Base-by-base conservation (phyloP, 2,888 invertebrate species). In the Habroteleia sp. region DNA sequence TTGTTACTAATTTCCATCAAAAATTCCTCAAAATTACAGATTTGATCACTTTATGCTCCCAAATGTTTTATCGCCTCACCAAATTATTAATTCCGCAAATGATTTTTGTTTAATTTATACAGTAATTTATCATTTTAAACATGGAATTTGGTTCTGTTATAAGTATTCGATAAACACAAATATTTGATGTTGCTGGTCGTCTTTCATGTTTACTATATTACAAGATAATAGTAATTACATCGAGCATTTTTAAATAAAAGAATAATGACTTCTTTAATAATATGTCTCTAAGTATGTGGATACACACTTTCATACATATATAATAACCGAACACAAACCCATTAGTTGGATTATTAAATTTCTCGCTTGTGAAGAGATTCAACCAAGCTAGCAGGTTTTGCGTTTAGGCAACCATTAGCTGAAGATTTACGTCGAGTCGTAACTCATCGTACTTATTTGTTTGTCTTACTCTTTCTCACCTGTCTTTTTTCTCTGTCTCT, bases 301-400 rank as follows among this genome's bases (percentile, higher is more conserved):
- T 52, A 54, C 54, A 72, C 56, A 65, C 56, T 35, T 62, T 23
- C 50, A 74, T 77, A 77, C 77, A 82, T 81, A 77, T 78, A 82
- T 84, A 86, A 87, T 85, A 85, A 84, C 82, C 83, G 81, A 86
- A 85, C 81, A 83, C 83, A 82, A 84, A 82, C 81, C 87, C 85
- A 88, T 88, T 87, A 88, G 87, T 81, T 82, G 85, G 86, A 87
- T 88, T 88, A 88, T 88, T 88, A 88, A 88, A 88, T 88, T 88
- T 88, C 87, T 87, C 83, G 84, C 82, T 86, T 81, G 82, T 82
- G 81, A 77, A 81, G 82, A 75, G 68, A 76, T 75, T 77, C 75
- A 73, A 74, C 62, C 76, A 72, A 82, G 77, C 83, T 83, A 83
- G 83, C 85, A 82, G 86, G 84, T 86, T 85, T 88, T 84, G 85